phyloP scores from a whole-genome alignment of 2,113 vertebrate genomes.

The Pseudorhombus dupliciocellatus region DNA sequence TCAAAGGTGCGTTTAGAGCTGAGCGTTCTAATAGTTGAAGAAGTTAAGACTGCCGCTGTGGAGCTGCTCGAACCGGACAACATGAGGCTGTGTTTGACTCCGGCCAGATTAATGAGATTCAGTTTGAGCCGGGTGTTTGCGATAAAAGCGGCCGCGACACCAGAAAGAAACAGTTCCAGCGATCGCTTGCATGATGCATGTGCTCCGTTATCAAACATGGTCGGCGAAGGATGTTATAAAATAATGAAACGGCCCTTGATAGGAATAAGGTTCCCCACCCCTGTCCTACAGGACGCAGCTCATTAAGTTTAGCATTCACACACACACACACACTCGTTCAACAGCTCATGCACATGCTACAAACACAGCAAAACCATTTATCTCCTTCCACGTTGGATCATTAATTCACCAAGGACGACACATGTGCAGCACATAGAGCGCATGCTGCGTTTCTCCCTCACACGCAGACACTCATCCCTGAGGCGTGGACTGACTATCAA shows the following conservation, averaged over 20 bases:
- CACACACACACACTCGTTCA: neutral
- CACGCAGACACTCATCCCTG: slow-evolving; percentile 11
- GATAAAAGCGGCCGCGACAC: neutral
- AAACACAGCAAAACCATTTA: neutral
- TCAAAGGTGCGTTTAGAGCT: no score
- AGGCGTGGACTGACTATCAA: slow-evolving; percentile 14
- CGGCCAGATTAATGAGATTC: no score
- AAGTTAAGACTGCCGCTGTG: no score
- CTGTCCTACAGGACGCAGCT: neutral
- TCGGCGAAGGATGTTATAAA: neutral
- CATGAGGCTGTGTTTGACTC: no score
- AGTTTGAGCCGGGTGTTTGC: no score
- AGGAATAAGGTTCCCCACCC: neutral
- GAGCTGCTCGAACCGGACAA: no score
- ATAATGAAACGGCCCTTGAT: neutral
- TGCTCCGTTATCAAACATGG: neutral
- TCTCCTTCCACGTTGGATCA: slow-evolving; percentile 8
- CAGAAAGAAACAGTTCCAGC: neutral
- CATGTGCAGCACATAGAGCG: neutral
- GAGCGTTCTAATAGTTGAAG: no score
- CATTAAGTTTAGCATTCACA: neutral
- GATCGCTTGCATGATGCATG: neutral
- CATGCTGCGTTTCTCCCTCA: neutral
- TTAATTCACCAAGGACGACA: neutral
- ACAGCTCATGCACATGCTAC: neutral